phyloP scores from a whole-genome alignment of 2,113 vertebrate genomes.

The Apistogramma diplotaenia region DNA sequence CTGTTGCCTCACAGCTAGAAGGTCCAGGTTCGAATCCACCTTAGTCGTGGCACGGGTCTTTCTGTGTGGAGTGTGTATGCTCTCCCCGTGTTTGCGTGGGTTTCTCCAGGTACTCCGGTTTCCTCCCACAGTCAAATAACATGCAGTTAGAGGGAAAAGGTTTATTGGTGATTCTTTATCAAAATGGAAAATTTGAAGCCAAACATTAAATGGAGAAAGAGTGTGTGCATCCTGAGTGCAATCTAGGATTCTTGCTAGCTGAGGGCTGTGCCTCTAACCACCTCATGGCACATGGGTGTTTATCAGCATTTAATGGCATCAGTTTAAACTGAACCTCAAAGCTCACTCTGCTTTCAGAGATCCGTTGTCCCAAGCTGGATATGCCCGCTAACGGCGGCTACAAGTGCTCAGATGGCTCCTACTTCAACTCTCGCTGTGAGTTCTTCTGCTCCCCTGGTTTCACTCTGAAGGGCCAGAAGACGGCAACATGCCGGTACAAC shows the following conservation, averaged over 20 bases:
- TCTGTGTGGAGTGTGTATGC: too few relatives aligned
- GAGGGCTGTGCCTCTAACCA: neutral
- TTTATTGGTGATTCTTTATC: too few relatives aligned
- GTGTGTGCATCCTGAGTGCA: neutral
- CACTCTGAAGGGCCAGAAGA: conserved; percentile 85
- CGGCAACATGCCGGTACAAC: conserved; percentile 85
- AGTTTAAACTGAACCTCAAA: neutral
- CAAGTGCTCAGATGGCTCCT: conserved; percentile 92
- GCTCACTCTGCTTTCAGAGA: conserved; percentile 77
- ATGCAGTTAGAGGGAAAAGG: too few relatives aligned
- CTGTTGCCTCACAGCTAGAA: too few relatives aligned
- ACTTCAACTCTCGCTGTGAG: conserved; percentile 93
- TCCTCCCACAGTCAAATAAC: too few relatives aligned
- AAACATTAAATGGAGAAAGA: neutral
- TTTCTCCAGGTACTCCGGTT: too few relatives aligned
- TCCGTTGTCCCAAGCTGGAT: conserved; percentile 85
- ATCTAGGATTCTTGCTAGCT: neutral
- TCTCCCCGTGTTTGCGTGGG: too few relatives aligned
- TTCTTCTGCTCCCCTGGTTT: conserved; percentile 93
- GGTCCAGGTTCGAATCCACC: too few relatives aligned
- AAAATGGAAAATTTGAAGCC: neutral
- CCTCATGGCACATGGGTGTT: neutral
- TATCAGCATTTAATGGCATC: neutral
- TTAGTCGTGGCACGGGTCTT: too few relatives aligned
- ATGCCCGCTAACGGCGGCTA: conserved; percentile 90